Percentiles rank a stretch among this genome's conserved stretches.
phyloP scores from a whole-genome alignment of 2,888 invertebrate species.

The Drosophila barbarae region DNA sequence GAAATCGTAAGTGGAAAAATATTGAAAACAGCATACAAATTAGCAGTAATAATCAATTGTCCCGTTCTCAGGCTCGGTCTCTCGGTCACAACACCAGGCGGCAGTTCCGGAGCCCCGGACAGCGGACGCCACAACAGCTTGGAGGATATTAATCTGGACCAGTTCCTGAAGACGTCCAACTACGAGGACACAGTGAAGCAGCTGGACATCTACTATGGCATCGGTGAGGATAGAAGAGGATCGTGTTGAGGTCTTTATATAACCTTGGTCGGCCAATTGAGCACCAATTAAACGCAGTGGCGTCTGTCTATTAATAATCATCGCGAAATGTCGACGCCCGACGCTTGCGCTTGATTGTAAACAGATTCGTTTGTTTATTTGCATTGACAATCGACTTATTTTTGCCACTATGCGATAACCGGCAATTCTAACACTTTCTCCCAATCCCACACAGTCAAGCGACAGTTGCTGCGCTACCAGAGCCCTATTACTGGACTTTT shows the following conservation, averaged over 20 bases:
- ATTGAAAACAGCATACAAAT: neutral
- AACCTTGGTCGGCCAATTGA: constrained; percentile 67
- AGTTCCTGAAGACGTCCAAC: constrained; percentile 89
- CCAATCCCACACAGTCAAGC: constrained; percentile 85
- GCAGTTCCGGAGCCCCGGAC: constrained; percentile 53
- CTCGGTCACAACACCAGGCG: constrained; percentile 63
- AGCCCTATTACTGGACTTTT: constrained; percentile 96
- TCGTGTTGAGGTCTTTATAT: constrained; percentile 48
- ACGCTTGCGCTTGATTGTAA: constrained; percentile 29
- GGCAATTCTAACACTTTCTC: constrained; percentile 19
- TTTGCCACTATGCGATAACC: constrained; percentile 17
- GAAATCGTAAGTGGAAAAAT: constrained; percentile 60
- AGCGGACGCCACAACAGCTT: constrained; percentile 83
- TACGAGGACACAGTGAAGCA: constrained; percentile 95
- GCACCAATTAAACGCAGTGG: constrained; percentile 46
- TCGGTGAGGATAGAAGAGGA: constrained; percentile 83
- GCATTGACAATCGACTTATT: constrained; percentile 19
- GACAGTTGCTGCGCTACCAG: constrained; percentile 93
- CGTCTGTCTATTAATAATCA: constrained; percentile 59
- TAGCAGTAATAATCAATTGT: constrained; percentile 2
- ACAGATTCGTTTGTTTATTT: constrained; percentile 62
- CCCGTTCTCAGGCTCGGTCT: constrained; percentile 62
- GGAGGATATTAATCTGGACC: constrained; percentile 89
- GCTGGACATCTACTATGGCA: constrained; percentile 95
- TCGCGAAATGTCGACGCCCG: constrained; percentile 40